A percentile compares a stretch with the other conserved stretches of the same genome.
phyloP scores from a whole-genome alignment of 2,113 vertebrate genomes.

The Oncorhynchus masou region DNA sequence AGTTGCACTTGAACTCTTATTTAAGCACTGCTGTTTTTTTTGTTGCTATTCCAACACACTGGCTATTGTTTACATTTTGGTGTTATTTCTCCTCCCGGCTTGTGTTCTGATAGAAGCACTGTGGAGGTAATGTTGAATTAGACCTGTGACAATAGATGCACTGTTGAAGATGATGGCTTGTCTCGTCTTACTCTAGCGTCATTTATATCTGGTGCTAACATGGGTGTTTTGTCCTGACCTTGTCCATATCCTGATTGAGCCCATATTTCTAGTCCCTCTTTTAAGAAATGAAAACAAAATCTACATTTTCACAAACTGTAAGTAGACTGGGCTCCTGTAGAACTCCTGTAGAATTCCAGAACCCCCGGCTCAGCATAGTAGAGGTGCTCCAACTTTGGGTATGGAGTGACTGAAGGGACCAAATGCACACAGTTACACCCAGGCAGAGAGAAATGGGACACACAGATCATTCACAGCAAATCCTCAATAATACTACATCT shows the following conservation, averaged over 20 bases:
- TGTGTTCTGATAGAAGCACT: too few relatives aligned
- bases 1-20: slow-evolving; percentile 29
- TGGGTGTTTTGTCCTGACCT: not conserved
- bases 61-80: not conserved
- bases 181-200: not conserved
- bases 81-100: too few relatives aligned
- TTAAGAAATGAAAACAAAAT: slow-evolving; percentile 11
- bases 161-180: not conserved
- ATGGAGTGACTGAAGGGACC: slow-evolving; percentile 49
- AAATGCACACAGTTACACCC: too few relatives aligned
- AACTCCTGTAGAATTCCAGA: not conserved
- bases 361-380: slow-evolving; percentile 41
- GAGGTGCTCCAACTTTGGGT: slow-evolving; percentile 83
- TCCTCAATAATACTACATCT: too few relatives aligned
- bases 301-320: not conserved
- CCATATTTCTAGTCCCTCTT: too few relatives aligned
- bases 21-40: slow-evolving; percentile 13
- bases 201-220: too few relatives aligned
- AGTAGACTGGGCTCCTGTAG: not conserved
- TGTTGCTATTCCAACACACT: slow-evolving; percentile 35
- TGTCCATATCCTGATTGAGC: slow-evolving; percentile 8
- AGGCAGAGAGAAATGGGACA: too few relatives aligned
- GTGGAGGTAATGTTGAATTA: too few relatives aligned
- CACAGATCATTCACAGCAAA: too few relatives aligned
- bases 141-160: not conserved